These are phyloP conservation scores for Cecropterus lyciades DNA, from an alignment of 1,140 invertebrate genomes.

Conservation along the genomic window DNA sequence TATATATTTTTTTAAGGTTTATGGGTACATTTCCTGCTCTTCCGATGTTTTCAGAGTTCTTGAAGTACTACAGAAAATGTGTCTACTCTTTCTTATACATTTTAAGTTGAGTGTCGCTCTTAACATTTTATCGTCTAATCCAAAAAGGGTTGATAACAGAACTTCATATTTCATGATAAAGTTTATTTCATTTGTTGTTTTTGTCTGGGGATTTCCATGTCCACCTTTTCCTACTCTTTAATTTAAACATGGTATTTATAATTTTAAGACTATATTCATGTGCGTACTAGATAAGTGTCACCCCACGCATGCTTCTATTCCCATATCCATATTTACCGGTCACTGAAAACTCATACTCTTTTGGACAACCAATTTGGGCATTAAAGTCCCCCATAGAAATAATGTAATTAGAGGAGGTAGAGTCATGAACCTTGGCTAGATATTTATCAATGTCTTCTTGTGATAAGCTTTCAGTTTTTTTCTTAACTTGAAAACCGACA, in stretches of 20 bases:
- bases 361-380: slow-evolving; percentile 44
- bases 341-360: slow-evolving; percentile 31
- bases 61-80: slow-evolving; percentile 39
- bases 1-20: slow-evolving; percentile 41
- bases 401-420: slow-evolving; percentile 31
- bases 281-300: slow-evolving; percentile 48
- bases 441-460: slow-evolving; percentile 47
- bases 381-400: slow-evolving; percentile 49
- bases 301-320: slow-evolving; percentile 39
- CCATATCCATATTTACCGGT: slow-evolving; percentile 45
- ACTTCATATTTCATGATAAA: slow-evolving; percentile 52
- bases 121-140: slow-evolving; percentile 48
- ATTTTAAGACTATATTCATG: slow-evolving; percentile 50
- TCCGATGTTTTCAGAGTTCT: slow-evolving; percentile 40
- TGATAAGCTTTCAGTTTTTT: slow-evolving; percentile 45
- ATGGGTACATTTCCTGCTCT: slow-evolving; percentile 43
- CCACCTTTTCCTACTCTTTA: slow-evolving; percentile 49
- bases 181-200: slow-evolving; percentile 55
- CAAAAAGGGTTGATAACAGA: slow-evolving; percentile 39
- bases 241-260: slow-evolving; percentile 52
- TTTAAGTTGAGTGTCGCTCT: slow-evolving; percentile 45
- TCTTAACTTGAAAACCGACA: slow-evolving; percentile 49
- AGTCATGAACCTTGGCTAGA: slow-evolving; percentile 42
- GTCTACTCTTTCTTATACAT: slow-evolving; percentile 42
- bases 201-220: slow-evolving; percentile 53